phyloP scores from a whole-genome alignment of 2,797 vertebrate species.

The Acanthis flammea region DNA sequence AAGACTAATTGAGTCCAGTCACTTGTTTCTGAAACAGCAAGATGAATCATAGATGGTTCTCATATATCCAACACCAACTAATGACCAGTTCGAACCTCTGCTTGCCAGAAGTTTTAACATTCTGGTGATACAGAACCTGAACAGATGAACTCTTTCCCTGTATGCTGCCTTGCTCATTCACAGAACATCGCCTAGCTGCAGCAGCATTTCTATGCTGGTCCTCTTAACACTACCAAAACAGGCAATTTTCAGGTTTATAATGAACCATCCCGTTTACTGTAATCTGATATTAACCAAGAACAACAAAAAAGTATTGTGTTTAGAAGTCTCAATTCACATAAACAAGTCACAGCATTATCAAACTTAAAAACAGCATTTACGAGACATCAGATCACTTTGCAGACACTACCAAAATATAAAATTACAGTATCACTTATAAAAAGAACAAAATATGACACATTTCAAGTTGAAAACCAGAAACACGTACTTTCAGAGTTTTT shows the following conservation, averaged over 20 bases:
- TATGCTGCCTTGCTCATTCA: neutral
- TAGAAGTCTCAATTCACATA: too few species aligned
- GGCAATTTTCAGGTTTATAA: neutral
- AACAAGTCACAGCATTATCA: accelerated
- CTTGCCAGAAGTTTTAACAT: neutral
- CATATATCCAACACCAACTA: neutral
- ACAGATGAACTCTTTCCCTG: neutral
- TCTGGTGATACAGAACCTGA: neutral
- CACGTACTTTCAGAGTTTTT: neutral
- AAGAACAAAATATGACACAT: accelerated
- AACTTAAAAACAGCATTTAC: accelerated
- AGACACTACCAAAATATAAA: accelerated
- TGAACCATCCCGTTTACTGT: neutral
- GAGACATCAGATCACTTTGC: accelerated
- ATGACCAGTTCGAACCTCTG: accelerated
- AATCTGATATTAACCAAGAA: neutral
- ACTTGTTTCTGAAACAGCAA: neutral
- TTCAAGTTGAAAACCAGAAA: neutral
- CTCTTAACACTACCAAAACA: accelerated
- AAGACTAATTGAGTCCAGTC: neutral
- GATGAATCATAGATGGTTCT: accelerated
- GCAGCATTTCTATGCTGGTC: neutral
- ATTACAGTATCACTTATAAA: accelerated
- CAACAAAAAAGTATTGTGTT: neutral
- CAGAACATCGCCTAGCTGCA: neutral